These are phyloP conservation scores for Megamerina dolium DNA, from an alignment of 2,888 invertebrate species.

Conservation along the genomic window DNA sequence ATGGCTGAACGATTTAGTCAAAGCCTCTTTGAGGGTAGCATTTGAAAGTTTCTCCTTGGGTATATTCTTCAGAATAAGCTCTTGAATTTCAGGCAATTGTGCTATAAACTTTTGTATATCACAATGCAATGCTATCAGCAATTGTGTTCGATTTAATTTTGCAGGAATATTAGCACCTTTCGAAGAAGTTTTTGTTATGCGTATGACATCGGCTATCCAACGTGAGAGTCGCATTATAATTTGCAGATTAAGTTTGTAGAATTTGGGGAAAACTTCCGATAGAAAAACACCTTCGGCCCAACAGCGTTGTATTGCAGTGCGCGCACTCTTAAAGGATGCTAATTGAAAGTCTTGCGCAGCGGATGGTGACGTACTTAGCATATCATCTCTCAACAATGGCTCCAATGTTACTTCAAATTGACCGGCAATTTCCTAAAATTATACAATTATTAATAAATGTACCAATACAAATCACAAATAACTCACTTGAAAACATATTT, in stretches of 20 bases:
- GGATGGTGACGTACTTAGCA: slow-evolving; percentile 13
- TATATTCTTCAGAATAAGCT: slow-evolving; percentile 58
- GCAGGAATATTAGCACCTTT: slow-evolving; percentile 17
- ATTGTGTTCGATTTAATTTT: slow-evolving; percentile 26
- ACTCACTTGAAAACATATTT: slow-evolving; percentile 72
- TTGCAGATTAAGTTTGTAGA: slow-evolving; percentile 85
- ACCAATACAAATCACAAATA: not conserved
- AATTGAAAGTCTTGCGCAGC: slow-evolving; percentile 28
- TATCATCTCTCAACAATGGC: slow-evolving; percentile 32
- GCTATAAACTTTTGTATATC: slow-evolving; percentile 33
- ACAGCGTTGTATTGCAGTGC: slow-evolving; percentile 56
- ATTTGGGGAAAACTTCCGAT: slow-evolving; percentile 69
- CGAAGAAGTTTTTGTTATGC: slow-evolving; percentile 30
- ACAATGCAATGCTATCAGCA: slow-evolving; percentile 34
- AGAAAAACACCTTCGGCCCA: slow-evolving; percentile 79
- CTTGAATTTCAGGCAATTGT: slow-evolving; percentile 47
- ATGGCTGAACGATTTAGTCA: slow-evolving; percentile 34
- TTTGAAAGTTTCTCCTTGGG: slow-evolving; percentile 21
- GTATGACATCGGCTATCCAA: slow-evolving; percentile 58
- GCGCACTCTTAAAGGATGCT: slow-evolving; percentile 50
- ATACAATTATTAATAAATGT: not conserved
- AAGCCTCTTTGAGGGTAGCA: slow-evolving; percentile 21
- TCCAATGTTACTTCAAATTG: slow-evolving; percentile 40
- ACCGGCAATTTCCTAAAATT: slow-evolving; percentile 68
- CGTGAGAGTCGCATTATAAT: slow-evolving; percentile 70